phyloP scores from a whole-genome alignment of 2,113 vertebrate genomes.

The Bostrychus sinensis region DNA sequence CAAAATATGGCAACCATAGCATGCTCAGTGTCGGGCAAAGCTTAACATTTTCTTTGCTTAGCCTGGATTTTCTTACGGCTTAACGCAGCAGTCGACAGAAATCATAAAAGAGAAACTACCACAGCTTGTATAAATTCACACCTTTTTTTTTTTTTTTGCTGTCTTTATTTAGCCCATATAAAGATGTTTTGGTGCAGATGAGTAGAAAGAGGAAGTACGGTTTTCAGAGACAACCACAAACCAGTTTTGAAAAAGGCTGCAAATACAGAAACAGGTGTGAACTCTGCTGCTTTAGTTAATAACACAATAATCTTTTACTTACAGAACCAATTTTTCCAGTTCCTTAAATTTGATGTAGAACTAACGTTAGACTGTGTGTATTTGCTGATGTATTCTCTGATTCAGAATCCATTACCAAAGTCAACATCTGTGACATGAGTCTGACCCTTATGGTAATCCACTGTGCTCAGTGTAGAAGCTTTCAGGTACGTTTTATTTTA shows the following conservation, averaged over 20 bases:
- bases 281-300: background rate
- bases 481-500: too few relatives aligned
- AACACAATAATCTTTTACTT: too few relatives aligned
- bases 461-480: too few relatives aligned
- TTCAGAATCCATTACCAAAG: too few relatives aligned
- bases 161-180: background rate
- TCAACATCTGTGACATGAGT: too few relatives aligned
- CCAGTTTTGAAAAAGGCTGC: background rate
- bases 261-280: background rate
- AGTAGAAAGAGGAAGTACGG: background rate
- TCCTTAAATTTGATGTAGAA: too few relatives aligned
- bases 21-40: conserved; percentile 38
- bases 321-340: too few relatives aligned
- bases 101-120: background rate
- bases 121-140: background rate
- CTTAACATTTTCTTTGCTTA: conserved; percentile 37
- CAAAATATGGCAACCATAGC: conserved; percentile 35
- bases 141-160: background rate
- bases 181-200: background rate
- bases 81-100: background rate
- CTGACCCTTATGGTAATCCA: too few relatives aligned
- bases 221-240: background rate
- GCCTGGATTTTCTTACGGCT: conserved; percentile 8
- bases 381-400: too few relatives aligned
- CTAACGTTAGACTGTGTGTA: too few relatives aligned